Conservation (phyloP, 2,888 invertebrate genomes). For the Trissoscelio sp. region DNA sequence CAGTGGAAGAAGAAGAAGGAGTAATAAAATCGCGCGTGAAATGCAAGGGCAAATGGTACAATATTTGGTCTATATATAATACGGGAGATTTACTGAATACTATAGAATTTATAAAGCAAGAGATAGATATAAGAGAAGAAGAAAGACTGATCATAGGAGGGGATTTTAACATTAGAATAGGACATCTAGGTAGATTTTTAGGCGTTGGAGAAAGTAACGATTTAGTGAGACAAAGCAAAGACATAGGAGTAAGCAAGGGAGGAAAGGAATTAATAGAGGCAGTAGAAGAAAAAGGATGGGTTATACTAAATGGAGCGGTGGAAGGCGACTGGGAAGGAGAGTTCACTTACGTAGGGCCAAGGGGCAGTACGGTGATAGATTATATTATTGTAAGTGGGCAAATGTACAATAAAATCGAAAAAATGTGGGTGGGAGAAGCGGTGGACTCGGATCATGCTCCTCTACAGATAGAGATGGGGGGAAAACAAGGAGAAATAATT, state of each 20-base stretch:
- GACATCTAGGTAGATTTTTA: too few species aligned
- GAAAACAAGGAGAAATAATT: background rate
- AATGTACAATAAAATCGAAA: conserved; percentile 1
- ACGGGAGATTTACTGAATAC: too few species aligned
- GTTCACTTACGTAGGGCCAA: conserved; percentile 54
- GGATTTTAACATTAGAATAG: too few species aligned
- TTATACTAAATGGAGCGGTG: conserved; percentile 58
- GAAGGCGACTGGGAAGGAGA: conserved; percentile 64
- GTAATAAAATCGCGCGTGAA: too few species aligned
- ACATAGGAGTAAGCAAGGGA: conserved; percentile 14
- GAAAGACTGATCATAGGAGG: too few species aligned
- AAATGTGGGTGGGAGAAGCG: conserved; percentile 31
- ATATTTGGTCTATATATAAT: too few species aligned
- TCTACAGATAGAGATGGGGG: background rate
- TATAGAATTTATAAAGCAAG: too few species aligned
- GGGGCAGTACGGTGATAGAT: conserved; percentile 63
- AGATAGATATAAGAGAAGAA: too few species aligned
- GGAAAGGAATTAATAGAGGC: conserved; percentile 43
- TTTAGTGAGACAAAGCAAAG: background rate
- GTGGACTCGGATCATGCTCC: conserved; percentile 65
- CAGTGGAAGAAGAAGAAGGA: too few species aligned
- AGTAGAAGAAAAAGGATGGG: conserved; percentile 55
- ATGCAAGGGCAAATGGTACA: too few species aligned
- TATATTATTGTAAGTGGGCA: conserved; percentile 50
- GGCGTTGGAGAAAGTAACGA: too few species aligned